Conservation (phyloP, 2,888 invertebrate genomes). For the Petrolisthes cinctipes region DNA sequence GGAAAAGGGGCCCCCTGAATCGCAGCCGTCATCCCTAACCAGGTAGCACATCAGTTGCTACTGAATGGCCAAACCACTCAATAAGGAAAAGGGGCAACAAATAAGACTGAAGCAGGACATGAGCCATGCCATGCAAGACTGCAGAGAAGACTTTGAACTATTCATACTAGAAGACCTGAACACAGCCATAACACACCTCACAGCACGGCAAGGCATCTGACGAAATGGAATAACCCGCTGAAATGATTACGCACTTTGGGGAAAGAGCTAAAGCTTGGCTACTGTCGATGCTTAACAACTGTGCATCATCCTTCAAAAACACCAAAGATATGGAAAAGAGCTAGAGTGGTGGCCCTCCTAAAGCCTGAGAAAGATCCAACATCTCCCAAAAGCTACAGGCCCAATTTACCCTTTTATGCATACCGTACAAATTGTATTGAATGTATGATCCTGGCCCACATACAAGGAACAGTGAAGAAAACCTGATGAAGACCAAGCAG, state of each 20-base stretch:
- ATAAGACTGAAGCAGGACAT: background rate
- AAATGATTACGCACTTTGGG: constrained; percentile 4
- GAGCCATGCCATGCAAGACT: background rate
- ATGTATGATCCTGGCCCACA: background rate
- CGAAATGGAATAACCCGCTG: background rate
- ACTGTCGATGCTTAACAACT: constrained; percentile 5
- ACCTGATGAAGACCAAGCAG: constrained; percentile 25
- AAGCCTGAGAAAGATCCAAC: constrained; percentile 24
- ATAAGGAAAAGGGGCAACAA: background rate
- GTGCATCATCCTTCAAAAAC: constrained; percentile 9
- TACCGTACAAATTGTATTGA: constrained; percentile 19
- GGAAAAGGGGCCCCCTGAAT: constrained; percentile 7
- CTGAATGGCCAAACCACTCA: background rate
- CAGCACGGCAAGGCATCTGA: background rate
- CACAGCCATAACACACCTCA: constrained; percentile 14
- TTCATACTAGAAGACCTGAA: constrained; percentile 14
- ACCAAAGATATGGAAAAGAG: constrained; percentile 19
- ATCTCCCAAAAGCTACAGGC: constrained; percentile 18
- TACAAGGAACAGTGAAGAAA: constrained; percentile 12
- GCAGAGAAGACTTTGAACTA: background rate
- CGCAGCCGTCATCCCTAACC: constrained; percentile 12
- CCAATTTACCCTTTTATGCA: constrained; percentile 22
- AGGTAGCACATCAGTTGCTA: constrained; percentile 13
- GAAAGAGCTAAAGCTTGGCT: constrained; percentile 9
- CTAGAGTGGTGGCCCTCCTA: constrained; percentile 21